phyloP scores from a whole-genome alignment of 1,140 invertebrate genomes.

The Microvelia longipes region DNA sequence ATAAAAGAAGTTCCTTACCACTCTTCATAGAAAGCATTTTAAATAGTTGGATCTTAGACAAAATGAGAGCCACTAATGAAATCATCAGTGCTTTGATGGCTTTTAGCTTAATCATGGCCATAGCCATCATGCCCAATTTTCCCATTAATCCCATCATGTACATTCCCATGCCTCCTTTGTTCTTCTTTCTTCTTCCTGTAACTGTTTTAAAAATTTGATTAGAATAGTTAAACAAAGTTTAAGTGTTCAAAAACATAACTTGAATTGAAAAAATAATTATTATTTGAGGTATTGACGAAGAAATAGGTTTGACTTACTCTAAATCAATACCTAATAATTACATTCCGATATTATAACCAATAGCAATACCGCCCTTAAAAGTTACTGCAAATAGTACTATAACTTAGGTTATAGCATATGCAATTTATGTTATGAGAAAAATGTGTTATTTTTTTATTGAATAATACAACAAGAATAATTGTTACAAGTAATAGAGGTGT shows the following conservation, averaged over 20 bases:
- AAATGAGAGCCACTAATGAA: conserved; percentile 1
- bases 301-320: no score
- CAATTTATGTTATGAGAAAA: no score
- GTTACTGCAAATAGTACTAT: no score
- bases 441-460: no score
- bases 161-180: conserved; percentile 10
- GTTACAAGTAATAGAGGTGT: no score
- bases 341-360: no score
- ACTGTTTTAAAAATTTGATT: neutral
- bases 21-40: conserved; percentile 9
- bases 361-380: no score
- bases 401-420: no score
- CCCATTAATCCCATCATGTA: conserved; percentile 12
- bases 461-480: no score
- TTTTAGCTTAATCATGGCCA: conserved; percentile 15
- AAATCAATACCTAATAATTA: no score
- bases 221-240: neutral
- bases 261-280: neutral
- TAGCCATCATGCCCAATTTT: conserved; percentile 13
- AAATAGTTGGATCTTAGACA: conserved; percentile 12
- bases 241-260: neutral
- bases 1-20: neutral
- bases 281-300: neutral
- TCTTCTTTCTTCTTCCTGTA: conserved; percentile 8
- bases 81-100: conserved; percentile 14